These are phyloP conservation scores for Pelosia muscerda DNA, from an alignment of 2,888 invertebrate species.

Conservation along the genomic window DNA sequence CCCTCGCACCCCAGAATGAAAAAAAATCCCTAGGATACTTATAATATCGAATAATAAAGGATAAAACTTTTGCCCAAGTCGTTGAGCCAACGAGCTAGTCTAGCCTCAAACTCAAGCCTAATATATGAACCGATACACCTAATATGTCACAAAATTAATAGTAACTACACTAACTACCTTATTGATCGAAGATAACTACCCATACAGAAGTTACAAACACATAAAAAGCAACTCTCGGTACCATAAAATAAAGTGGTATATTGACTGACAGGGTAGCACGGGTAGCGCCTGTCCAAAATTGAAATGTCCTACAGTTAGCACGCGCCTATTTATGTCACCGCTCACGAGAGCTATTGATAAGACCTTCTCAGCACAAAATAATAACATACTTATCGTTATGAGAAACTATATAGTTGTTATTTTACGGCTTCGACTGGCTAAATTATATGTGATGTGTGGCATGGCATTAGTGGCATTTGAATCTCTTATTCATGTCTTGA, in stretches of 20 bases:
- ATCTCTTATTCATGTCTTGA: too few relatives aligned
- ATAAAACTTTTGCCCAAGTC: not conserved
- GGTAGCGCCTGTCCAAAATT: not conserved
- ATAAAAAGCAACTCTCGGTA: not conserved
- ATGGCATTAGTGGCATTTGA: too few relatives aligned
- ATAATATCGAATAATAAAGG: too few relatives aligned
- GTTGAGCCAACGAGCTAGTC: not conserved
- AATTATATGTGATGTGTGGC: not conserved
- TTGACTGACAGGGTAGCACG: not conserved
- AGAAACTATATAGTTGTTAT: not conserved
- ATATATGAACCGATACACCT: not conserved
- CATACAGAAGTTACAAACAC: not conserved
- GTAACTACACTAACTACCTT: not conserved
- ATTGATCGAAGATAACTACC: not conserved
- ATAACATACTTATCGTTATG: conserved; percentile 6
- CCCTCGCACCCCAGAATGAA: too few relatives aligned
- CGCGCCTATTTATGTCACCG: conserved; percentile 6
- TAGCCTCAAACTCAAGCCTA: not conserved
- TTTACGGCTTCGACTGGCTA: not conserved
- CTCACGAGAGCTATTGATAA: conserved; percentile 4
- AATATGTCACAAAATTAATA: not conserved
- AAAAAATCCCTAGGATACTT: too few relatives aligned
- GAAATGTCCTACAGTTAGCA: conserved; percentile 2
- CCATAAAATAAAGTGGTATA: not conserved
- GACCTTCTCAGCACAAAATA: not conserved